These are phyloP conservation scores for Panurus biarmicus DNA, from an alignment of 2,113 vertebrate genomes.

Conservation along the genomic window DNA sequence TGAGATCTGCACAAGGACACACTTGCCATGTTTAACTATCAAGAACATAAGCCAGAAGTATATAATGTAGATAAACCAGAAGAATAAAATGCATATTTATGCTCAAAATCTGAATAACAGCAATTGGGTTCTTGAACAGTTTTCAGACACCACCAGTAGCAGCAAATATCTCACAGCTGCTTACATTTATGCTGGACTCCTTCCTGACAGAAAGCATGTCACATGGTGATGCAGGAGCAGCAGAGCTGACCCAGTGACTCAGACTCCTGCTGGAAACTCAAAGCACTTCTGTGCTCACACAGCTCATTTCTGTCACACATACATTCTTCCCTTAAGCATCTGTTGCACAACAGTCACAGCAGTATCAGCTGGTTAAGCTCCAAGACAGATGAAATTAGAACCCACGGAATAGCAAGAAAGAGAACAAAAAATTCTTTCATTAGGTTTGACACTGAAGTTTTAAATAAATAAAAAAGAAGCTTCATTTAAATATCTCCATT, in stretches of 20 bases:
- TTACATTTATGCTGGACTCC: neutral
- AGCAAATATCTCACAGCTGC: neutral
- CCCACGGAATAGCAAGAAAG: neutral
- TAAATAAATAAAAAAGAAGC: neutral
- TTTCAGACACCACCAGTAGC: neutral
- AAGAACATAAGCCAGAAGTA: neutral
- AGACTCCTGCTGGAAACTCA: neutral
- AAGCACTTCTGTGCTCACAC: neutral
- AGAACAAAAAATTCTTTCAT: neutral
- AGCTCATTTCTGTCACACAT: neutral
- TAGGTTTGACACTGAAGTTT: neutral
- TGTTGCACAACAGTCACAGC: neutral
- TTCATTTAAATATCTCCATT: neutral
- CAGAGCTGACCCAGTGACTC: neutral
- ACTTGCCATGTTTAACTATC: neutral
- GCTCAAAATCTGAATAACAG: neutral
- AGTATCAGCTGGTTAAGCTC: slow-evolving; percentile 2
- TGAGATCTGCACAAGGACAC: neutral
- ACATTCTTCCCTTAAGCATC: neutral
- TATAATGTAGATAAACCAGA: neutral
- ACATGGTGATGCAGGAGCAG: neutral
- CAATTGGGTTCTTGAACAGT: neutral
- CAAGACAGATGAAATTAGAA: neutral
- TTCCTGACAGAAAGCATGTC: neutral
- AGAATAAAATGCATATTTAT: neutral